Evolutionary conservation across 2,888 invertebrate species (phyloP).

Genomic region (Meteorus colon): DNA sequence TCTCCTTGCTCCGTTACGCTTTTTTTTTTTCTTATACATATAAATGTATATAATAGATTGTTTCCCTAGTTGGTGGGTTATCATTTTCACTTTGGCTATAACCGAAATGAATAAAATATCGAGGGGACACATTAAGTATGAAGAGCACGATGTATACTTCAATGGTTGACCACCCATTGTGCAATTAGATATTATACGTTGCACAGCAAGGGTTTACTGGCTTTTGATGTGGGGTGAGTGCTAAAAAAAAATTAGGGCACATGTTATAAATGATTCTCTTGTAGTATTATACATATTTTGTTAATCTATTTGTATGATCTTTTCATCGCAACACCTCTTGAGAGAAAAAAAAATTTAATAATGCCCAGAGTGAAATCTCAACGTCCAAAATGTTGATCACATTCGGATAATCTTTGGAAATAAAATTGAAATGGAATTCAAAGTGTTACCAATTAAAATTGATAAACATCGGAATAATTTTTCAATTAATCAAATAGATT

Average conservation of each 20-base stretch:
- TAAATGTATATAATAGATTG: slow-evolving; percentile 42
- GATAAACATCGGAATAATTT: too few species aligned
- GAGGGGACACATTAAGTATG: neutral
- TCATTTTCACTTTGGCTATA: slow-evolving; percentile 63
- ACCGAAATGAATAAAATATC: slow-evolving; percentile 46
- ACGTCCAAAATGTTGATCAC: too few species aligned
- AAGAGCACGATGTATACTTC: neutral
- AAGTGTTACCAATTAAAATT: slow-evolving; percentile 1
- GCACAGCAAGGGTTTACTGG: slow-evolving; percentile 12
- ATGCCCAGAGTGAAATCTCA: too few species aligned
- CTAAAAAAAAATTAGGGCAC: slow-evolving; percentile 37
- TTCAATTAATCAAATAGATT: too few species aligned
- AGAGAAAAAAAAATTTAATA: neutral
- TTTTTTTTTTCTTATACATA: slow-evolving; percentile 56
- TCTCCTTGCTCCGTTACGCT: slow-evolving; percentile 63
- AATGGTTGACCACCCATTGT: slow-evolving; percentile 60
- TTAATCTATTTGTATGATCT: slow-evolving; percentile 11
- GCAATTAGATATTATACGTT: slow-evolving; percentile 59
- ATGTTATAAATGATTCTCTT: slow-evolving; percentile 7
- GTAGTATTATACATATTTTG: neutral
- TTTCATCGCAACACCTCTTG: slow-evolving; percentile 29
- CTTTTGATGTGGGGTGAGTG: slow-evolving; percentile 16
- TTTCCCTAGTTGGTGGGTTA: slow-evolving; percentile 62
- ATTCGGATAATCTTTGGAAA: too few species aligned
- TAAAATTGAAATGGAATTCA: neutral